phyloP scores from a whole-genome alignment of 2,113 vertebrate species.

The Origma solitaria region DNA sequence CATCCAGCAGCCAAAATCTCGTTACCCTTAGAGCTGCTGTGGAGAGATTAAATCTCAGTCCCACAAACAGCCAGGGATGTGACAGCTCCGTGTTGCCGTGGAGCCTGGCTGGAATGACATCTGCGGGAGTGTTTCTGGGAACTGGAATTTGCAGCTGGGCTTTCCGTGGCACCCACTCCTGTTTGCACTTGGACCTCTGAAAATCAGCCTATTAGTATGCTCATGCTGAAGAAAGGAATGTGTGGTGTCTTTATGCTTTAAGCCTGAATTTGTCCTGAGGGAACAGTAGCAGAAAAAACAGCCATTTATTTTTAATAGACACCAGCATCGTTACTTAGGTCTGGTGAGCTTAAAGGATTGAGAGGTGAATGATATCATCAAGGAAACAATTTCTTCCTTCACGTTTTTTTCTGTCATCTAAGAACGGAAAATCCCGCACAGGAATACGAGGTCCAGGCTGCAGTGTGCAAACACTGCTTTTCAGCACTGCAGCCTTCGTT shows the following conservation, averaged over 20 bases:
- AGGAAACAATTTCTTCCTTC: slow-evolving; percentile 23
- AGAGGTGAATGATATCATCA: slow-evolving; percentile 33
- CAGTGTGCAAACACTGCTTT: neutral
- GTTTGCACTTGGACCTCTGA: slow-evolving; percentile 19
- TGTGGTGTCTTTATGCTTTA: slow-evolving; percentile 20
- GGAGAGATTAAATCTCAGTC: neutral
- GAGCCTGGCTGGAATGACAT: neutral
- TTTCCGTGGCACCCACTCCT: neutral
- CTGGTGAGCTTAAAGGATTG: slow-evolving; percentile 51
- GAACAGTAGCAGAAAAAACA: slow-evolving; percentile 57
- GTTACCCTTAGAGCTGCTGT: neutral
- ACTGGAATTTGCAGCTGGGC: slow-evolving; percentile 8
- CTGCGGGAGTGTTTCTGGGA: neutral
- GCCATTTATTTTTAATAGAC: slow-evolving; percentile 54
- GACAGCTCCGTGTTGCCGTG: too few relatives aligned
- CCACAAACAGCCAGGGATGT: neutral
- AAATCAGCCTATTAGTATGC: neutral
- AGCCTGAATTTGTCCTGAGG: slow-evolving; percentile 23
- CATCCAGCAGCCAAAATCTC: neutral
- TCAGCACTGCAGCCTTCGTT: neutral
- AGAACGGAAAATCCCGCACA: neutral
- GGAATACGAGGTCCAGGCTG: neutral
- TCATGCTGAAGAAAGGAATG: neutral
- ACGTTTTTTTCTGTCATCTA: neutral
- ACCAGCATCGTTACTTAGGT: neutral